Evolutionary conservation across 2,888 invertebrate genomes (phyloP).

Genomic region (Yponomeuta evonymella): DNA sequence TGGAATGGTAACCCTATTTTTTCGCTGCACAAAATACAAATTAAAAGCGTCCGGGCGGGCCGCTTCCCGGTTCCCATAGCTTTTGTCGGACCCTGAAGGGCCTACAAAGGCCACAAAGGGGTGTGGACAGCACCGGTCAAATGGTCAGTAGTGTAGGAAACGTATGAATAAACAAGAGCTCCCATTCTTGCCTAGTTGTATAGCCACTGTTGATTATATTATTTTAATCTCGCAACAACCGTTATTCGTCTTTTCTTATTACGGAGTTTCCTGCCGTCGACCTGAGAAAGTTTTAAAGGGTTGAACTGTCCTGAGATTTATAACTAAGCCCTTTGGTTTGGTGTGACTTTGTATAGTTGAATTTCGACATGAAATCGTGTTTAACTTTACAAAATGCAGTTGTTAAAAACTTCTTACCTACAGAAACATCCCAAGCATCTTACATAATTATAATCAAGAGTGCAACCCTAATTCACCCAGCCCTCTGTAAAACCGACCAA

Average conservation of each 20-base stretch:
- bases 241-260: conserved; percentile 65
- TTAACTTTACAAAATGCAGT: not conserved
- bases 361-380: not conserved
- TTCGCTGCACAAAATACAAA: conserved; percentile 1
- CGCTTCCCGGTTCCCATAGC: conserved; percentile 70
- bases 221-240: conserved; percentile 64
- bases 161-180: conserved; percentile 64
- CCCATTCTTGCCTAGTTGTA: conserved; percentile 50
- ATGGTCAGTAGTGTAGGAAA: conserved; percentile 70
- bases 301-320: not conserved
- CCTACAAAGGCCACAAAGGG: conserved; percentile 65
- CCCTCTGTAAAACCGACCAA: conserved; percentile 18
- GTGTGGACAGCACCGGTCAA: conserved; percentile 75
- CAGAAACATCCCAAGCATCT: not conserved
- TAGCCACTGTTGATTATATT: conserved; percentile 59
- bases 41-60: conserved; percentile 21
- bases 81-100: conserved; percentile 60
- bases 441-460: conserved; percentile 19
- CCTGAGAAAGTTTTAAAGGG: conserved; percentile 60
- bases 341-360: no score
- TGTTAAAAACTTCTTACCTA: not conserved
- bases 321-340: not conserved
- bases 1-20: not conserved
- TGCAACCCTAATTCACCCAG: conserved; percentile 35
- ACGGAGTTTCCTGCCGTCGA: conserved; percentile 34